Evolutionary conservation across 2,113 vertebrate species (phyloP).

Genomic region (Microtus oregoni): DNA sequence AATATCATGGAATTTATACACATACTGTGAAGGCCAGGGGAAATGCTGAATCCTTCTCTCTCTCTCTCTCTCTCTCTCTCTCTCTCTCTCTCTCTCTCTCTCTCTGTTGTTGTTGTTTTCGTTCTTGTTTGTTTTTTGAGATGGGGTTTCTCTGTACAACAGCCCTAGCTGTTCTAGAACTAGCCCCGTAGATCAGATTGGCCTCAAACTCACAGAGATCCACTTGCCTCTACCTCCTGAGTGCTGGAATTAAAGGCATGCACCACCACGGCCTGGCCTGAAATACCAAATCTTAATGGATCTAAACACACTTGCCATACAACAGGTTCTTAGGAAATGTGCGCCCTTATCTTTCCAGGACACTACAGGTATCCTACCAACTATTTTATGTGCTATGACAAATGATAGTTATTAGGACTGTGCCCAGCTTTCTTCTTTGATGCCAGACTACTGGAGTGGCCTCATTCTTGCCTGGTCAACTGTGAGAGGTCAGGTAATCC

Average conservation of each 20-base stretch:
- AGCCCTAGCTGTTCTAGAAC: too few species aligned
- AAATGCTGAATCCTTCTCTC: not conserved
- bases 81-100: too few species aligned
- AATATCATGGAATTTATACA: not conserved
- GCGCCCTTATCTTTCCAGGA: not conserved
- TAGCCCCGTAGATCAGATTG: too few species aligned
- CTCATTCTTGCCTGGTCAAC: not conserved
- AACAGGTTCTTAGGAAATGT: not conserved
- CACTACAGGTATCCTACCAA: not conserved
- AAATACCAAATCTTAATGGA: not conserved
- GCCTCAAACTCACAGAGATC: too few species aligned
- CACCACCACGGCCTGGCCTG: too few species aligned
- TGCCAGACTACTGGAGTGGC: not conserved
- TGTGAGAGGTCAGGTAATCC: not conserved
- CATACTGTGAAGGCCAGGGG: not conserved
- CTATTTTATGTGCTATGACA: not conserved
- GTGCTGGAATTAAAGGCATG: too few species aligned
- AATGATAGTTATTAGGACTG: slow-evolving; percentile 23
- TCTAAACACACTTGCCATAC: not conserved
- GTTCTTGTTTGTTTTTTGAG: too few species aligned
- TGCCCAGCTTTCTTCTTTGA: slow-evolving; percentile 19
- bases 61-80: rapidly evolving
- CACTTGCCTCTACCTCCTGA: too few species aligned
- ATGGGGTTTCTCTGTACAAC: too few species aligned
- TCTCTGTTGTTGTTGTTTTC: too few species aligned